Evolutionary conservation across 1,140 invertebrate genomes (phyloP), one percentile per base, ranked within the genome.

Genomic region (Calephelis virginiensis): DNA sequence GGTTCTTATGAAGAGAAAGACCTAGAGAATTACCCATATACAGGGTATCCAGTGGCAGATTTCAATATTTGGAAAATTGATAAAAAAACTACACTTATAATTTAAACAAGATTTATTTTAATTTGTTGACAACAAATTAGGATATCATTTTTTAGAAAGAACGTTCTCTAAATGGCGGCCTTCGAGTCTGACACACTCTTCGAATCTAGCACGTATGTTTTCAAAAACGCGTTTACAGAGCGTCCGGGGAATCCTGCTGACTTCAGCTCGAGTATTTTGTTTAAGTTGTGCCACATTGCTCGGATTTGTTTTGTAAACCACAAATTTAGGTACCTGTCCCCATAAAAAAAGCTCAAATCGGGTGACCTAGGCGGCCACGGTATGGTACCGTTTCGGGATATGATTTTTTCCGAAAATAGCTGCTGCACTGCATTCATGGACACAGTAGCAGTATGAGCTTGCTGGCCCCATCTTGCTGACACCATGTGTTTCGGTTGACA

Each of bases 101-200:
- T n/a, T n/a, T n/a, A n/a, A n/a, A n/a, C n/a, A n/a, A n/a, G n/a
- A n/a, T n/a, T n/a, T n/a, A n/a, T n/a, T n/a, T n/a, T n/a, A n/a
- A n/a, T n/a, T n/a, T n/a, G 17, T 48, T 49, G 2, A 61, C 43
- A 61, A 67, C 48, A 17, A 63, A 67, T 17, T 61, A 12, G 60
- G 46, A 40, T 67, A 62, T 61, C 38, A 59, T n/a, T 63, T 68
- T 63, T 68, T 67, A 62, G 49, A 61, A 63, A 68, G 64, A 40
- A 60, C 50, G 47, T 63, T 63, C 48, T 67, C 13, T 28, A 67
- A 67, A 63, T 67, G 66, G 37, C 61, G 60, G 56, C 61, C 61
- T 10, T 68, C 61, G 53, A 68, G 49, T 6, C 50, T 63, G 61
- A 63, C 67, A 68, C 61, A 62, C 60, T 61, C 47, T 67, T 67